Percentiles rank a stretch among this genome's conserved stretches.
These are phyloP conservation scores for Apodemia duryi DNA, from an alignment of 2,888 invertebrate genomes.

Conservation along the genomic window DNA sequence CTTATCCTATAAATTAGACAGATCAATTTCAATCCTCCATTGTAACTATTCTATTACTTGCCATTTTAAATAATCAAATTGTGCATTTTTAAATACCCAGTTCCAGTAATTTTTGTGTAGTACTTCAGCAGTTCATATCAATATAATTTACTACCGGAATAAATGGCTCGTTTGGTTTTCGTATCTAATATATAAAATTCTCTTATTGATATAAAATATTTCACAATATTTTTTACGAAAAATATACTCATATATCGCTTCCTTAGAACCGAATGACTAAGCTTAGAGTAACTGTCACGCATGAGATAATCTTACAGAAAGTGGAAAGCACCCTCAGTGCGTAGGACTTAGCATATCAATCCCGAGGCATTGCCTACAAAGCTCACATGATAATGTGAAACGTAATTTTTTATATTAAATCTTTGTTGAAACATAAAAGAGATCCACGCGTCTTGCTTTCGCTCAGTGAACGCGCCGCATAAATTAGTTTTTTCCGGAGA, in stretches of 20 bases:
- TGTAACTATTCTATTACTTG: no score
- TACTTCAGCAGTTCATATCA: no score
- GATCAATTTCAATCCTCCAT: no score
- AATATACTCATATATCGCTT: slow-evolving; percentile 33
- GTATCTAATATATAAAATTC: no score
- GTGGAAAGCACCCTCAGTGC: slow-evolving; percentile 52
- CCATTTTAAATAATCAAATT: no score
- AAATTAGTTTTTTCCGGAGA: slow-evolving; percentile 74
- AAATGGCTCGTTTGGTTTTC: no score
- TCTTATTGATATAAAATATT: no score
- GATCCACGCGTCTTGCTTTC: slow-evolving; percentile 55
- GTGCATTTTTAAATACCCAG: no score
- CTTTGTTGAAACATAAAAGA: slow-evolving; percentile 72
- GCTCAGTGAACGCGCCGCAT: slow-evolving; percentile 61
- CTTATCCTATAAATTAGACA: no score
- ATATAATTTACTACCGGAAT: no score
- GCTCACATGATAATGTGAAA: slow-evolving; percentile 71
- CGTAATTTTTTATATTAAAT: slow-evolving; percentile 77
- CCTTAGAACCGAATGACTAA: slow-evolving; percentile 48
- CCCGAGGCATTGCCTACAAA: slow-evolving; percentile 48
- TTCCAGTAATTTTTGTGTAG: no score
- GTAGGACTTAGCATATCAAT: slow-evolving; percentile 50
- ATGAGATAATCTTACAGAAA: slow-evolving; percentile 61
- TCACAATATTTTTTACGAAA: slow-evolving; percentile 10
- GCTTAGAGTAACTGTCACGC: slow-evolving; percentile 65